Evolutionary conservation across 2,113 vertebrate genomes (phyloP), one percentile per base, ranked within the genome.

Genomic region (Dasyprocta punctata): DNA sequence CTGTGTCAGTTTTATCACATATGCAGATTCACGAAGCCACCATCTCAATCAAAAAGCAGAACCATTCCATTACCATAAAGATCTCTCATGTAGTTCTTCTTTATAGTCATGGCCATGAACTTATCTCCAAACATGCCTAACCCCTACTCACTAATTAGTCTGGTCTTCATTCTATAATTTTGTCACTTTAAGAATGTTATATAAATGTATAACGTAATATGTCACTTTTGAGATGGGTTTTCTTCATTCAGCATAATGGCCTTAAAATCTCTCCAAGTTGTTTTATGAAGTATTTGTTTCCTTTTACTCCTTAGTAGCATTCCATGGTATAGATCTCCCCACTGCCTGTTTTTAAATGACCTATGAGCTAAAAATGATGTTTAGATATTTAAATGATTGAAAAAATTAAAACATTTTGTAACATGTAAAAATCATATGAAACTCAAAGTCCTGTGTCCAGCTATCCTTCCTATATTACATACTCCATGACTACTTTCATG

Each of bases 321-420:
- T 90, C n/a, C 33, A 30, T n/a, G 12, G 67, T 36, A 67, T 20
- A 19, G n/a, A 44, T 44, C 36, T n/a, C 41, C 33, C 22, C 13
- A 26, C 28, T n/a, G 75, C 30, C 28, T 82, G 19, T 14, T 93
- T 92, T 86, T 63, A 90, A 86, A 86, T 58, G 16, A 26, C 33
- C 7, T 24, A 36, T 26, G 30, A 82, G 19, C 24, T 61, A 33
- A 86, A 63, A 65, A n/a, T 75, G 22, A 81, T 60, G 58, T 92
- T 65, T 81, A 47, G 2, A 17, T 85, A 80, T 73, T 85, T 49
- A 80, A 92, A 56, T 65, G n/a, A 26, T 13, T 85, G 36, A 91
- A 83, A 82, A 89, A 65, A 47, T 52, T 44, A 65, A 92, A 92
- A 94, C 81, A 82, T 65, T 75, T 92, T 92, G 24, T 58, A 63